These are phyloP conservation scores for Brachionus plicatilis DNA, from an alignment of 1,140 invertebrate genomes.

Conservation along the genomic window DNA sequence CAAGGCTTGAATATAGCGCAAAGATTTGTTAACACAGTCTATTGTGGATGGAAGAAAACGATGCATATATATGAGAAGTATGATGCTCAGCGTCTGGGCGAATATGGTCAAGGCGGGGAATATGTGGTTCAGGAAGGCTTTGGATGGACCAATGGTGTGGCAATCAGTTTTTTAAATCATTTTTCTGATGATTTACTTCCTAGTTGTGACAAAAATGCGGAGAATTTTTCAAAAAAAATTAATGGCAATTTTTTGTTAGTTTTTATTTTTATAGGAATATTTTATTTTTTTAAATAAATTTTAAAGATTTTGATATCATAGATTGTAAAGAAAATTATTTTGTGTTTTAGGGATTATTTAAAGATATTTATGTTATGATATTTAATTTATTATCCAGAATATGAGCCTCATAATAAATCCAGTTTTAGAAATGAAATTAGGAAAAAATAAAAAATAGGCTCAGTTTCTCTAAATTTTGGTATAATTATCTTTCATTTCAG, in stretches of 20 bases:
- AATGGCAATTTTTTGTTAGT: background rate
- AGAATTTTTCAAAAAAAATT: background rate
- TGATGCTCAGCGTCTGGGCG: slow-evolving; percentile 63
- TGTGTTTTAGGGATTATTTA: no score
- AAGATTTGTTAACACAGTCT: slow-evolving; percentile 76
- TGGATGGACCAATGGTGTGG: slow-evolving; percentile 86
- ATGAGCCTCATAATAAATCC: no score
- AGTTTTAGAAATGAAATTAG: no score
- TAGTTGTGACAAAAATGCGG: background rate
- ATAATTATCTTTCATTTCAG: no score
- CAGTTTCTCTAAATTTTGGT: no score
- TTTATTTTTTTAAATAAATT: no score
- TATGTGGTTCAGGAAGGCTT: slow-evolving; percentile 82
- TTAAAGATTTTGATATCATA: no score
- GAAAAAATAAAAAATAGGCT: no score
- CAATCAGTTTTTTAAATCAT: slow-evolving; percentile 66
- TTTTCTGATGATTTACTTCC: background rate
- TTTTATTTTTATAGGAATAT: no score
- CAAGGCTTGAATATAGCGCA: slow-evolving; percentile 62
- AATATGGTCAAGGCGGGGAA: slow-evolving; percentile 77
- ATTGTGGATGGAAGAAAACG: slow-evolving; percentile 68
- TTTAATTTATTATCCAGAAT: no score
- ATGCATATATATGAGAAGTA: slow-evolving; percentile 84
- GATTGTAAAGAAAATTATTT: no score
- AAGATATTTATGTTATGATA: no score